Base-by-base conservation (phyloP, 2,888 invertebrate genomes). In the Chaitophorus viminalis region DNA sequence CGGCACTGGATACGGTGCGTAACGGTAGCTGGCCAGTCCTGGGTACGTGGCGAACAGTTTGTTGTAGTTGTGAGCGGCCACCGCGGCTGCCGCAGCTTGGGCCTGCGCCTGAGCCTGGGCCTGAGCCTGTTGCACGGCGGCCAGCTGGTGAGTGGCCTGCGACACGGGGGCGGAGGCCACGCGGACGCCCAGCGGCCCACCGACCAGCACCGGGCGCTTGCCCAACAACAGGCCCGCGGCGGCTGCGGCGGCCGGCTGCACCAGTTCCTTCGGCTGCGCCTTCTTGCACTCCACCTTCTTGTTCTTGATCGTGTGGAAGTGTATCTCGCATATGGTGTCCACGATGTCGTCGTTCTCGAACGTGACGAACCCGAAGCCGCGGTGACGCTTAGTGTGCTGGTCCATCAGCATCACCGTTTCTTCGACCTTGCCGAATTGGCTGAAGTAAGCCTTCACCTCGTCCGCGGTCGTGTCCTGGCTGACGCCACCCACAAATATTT, bases 331-430 rank as follows among this genome's bases (percentile, higher is more conserved):
- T n/a, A 97, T 97, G 90, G 96, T 94, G 91, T 97, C 97, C 31
- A 97, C 97, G 3, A 96, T 96, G 91, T 97, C 97, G 91, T 97
- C 97, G 90, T 95, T 96, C 91, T 97, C 97, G 92, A 97, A 97
- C 72, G 97, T 97, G 89, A 97, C 97, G 92, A 97, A 97, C 68
- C 97, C 97, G 91, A 97, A 97, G 89, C 97, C 97, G 86, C 97
- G 94, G 91, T 97, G 97, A 88, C 97, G 94, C 91, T 97, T 97
- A 54, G 97, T 97, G 92, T 97, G 97, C 92, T 97, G 97, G 91
- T 97, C 97, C 97, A 97, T 97, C 90, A 97, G 93, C 97, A 97
- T 97, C 31, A 97, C 97, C 52, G 97, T 96, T 92, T 97, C 97
- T 91, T 97, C 97, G 1, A 90, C 97, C 91, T 95, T 95, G 31